These are phyloP conservation scores for Mnemiopsis leidyi DNA, from an alignment of 37 sponge, comb jelly and placozoan species.

Conservation along the genomic window DNA sequence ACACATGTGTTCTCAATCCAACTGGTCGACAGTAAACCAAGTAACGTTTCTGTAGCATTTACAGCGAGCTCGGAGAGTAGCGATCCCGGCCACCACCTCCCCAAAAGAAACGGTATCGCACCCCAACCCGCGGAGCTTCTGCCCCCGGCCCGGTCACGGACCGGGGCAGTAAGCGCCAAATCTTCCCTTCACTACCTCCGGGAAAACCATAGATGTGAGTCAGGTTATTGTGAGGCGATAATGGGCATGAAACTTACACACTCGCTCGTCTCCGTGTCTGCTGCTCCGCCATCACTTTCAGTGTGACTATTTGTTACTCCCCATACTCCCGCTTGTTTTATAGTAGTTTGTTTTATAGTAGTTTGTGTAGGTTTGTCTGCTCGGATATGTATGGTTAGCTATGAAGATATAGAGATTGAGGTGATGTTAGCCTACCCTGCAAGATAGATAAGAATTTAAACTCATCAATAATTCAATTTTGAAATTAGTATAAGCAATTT, in stretches of 20 bases:
- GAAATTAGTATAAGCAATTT: too few species aligned
- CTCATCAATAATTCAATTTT: too few species aligned
- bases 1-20: neutral
- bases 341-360: too few species aligned
- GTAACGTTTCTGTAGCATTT: conserved; percentile 22
- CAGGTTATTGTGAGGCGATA: neutral
- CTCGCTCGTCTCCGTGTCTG: neutral
- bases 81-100: neutral
- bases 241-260: neutral
- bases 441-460: too few species aligned
- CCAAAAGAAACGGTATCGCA: neutral
- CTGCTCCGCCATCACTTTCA: neutral
- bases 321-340: too few species aligned
- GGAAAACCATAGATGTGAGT: neutral
- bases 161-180: neutral
- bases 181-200: conserved; percentile 10
- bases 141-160: neutral
- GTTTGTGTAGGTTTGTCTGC: too few species aligned
- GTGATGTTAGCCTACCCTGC: too few species aligned
- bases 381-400: too few species aligned
- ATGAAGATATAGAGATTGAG: too few species aligned
- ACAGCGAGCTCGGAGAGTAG: conserved; percentile 23
- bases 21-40: neutral
- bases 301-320: too few species aligned
- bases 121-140: neutral